Conservation (phyloP, 2,113 vertebrate species). For the Catagonus wagneri region DNA sequence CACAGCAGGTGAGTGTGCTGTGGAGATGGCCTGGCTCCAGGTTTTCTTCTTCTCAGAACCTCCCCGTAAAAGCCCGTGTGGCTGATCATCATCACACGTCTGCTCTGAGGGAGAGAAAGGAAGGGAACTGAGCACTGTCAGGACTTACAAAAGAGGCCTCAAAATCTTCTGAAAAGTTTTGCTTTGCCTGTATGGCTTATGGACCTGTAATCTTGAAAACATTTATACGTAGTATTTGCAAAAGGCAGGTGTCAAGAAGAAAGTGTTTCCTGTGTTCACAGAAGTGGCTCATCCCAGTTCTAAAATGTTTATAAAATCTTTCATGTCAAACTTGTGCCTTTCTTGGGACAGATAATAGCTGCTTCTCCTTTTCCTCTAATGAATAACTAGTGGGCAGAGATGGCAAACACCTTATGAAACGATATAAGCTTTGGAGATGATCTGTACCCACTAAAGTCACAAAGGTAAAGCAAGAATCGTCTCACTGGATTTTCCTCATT, state of each 20-base stretch:
- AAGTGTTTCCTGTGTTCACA: slow-evolving; percentile 32
- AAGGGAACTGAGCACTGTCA: neutral
- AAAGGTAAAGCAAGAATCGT: neutral
- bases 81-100: neutral
- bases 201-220: slow-evolving; percentile 44
- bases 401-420: neutral
- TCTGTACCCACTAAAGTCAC: neutral
- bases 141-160: neutral
- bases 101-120: slow-evolving; percentile 16
- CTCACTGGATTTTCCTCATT: neutral
- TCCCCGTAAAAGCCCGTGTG: neutral
- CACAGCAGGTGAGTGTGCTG: neutral
- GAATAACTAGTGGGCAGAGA: neutral
- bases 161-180: neutral
- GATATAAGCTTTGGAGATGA: neutral
- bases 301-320: neutral
- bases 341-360: neutral
- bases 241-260: slow-evolving; percentile 5
- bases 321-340: neutral
- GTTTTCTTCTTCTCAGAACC: neutral
- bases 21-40: neutral
- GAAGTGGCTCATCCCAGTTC: neutral
- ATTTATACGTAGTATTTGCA: slow-evolving; percentile 16
- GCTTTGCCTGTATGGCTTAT: neutral
- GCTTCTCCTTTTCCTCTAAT: neutral